Base-by-base conservation (phyloP, 2,888 invertebrate species). In the Euzophera pinguis region DNA sequence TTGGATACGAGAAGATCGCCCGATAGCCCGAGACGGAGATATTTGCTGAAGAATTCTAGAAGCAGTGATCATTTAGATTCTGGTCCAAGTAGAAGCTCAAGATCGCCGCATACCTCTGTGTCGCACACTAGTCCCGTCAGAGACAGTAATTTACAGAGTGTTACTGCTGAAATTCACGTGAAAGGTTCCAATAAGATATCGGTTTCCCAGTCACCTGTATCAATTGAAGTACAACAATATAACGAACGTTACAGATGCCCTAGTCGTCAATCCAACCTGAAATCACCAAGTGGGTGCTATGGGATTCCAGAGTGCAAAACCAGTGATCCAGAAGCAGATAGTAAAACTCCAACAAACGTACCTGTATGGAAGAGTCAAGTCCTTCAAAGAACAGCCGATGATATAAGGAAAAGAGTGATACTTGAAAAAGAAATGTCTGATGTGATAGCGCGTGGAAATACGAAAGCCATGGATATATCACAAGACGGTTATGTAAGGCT, bases 401-500 rank as follows among this genome's bases (percentile, higher is more conserved):
- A 90, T 54, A 86, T 90, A 22, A 73, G 82, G 57, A 88, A 84
- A 62, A 71, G 86, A 60, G 79, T 81, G 1, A 75, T 78, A 37
- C 65, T 84, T 8, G 90, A 90, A 53, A 86, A 81, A 58, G 85
- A 90, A 67, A 81, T 85, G 75, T 73, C 84, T 12, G 81, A 81
- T 53, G 76, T 78, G 0, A 58, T 82, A 50, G 64, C 66, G 5
- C 76, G 77, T 67, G 80, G 69, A 45, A 75, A 69, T 43, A 61
- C 71, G 6, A 86, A 86, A 57, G 72, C 84, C 7, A 64, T 90
- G 53, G 91, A 91, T 41, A 90, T 90, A 62, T 84, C 88, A 34
- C 89, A 89, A 59, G 90, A 91, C 49, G 90, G 91, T n/a, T 90
- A 90, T 56, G 85, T 91, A 0, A 90, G 83, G 62, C 74, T 90